phyloP scores from a whole-genome alignment of 2,113 vertebrate species.

The Kryptolebias marmoratus region DNA sequence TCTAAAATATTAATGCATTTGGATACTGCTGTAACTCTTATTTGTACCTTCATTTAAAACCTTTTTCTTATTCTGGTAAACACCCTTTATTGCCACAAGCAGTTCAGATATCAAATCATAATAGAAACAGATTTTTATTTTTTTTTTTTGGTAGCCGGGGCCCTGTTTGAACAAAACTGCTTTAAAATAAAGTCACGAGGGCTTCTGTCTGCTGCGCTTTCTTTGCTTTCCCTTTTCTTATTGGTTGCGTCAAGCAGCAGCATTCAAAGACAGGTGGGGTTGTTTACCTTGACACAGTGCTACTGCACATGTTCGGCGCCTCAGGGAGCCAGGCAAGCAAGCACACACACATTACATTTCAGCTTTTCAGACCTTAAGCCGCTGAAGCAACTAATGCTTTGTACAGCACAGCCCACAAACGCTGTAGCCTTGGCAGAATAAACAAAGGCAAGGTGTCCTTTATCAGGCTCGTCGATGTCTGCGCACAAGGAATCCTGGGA shows the following conservation, averaged over 20 bases:
- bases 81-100: conserved; percentile 36
- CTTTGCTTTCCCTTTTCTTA: conserved; percentile 26
- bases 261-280: conserved; percentile 48
- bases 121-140: conserved; percentile 15
- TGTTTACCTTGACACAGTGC: conserved; percentile 63
- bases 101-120: conserved; percentile 1
- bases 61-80: neutral
- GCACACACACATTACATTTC: conserved; percentile 40
- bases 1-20: conserved; percentile 13
- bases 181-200: conserved; percentile 2
- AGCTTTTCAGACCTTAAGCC: conserved; percentile 48
- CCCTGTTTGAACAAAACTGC: neutral
- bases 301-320: conserved; percentile 52
- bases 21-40: conserved; percentile 4
- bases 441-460: conserved; percentile 67
- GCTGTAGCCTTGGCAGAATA: conserved; percentile 49
- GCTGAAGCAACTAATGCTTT: conserved; percentile 52
- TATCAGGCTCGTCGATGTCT: conserved; percentile 48
- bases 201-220: conserved; percentile 13
- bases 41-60: conserved; percentile 30
- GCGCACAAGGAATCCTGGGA: conserved; percentile 36
- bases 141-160: neutral
- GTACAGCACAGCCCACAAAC: conserved; percentile 41
- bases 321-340: conserved; percentile 36
- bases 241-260: conserved; percentile 14